phyloP scores from a whole-genome alignment of 2,888 invertebrate genomes.

The Tetranychus piercei region DNA sequence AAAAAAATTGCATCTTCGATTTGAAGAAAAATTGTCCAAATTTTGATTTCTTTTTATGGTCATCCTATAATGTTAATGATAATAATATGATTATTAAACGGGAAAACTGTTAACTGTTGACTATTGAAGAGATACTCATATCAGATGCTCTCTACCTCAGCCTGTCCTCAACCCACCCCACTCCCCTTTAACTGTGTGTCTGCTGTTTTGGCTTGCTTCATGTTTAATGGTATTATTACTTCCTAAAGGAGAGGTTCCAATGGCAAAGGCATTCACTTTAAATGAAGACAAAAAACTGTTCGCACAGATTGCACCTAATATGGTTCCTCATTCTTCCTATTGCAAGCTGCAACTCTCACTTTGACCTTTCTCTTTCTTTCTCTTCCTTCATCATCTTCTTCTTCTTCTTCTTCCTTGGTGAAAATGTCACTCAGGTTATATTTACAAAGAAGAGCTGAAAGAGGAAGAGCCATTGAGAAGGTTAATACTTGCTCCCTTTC shows the following conservation, averaged over 20 bases:
- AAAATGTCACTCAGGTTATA: neutral
- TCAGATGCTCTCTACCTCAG: too few relatives aligned
- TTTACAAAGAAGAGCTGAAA: neutral
- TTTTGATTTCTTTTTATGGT: too few relatives aligned
- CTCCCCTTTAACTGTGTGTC: too few relatives aligned
- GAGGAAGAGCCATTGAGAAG: neutral
- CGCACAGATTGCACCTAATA: conserved; percentile 1
- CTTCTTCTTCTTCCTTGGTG: neutral
- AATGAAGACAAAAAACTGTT: neutral
- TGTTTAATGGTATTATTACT: neutral
- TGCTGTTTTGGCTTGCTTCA: too few relatives aligned
- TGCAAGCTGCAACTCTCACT: neutral
- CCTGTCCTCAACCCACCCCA: too few relatives aligned
- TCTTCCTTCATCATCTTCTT: neutral
- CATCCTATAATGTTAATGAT: too few relatives aligned
- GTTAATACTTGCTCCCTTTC: neutral
- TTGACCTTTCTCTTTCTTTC: neutral
- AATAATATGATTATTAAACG: too few relatives aligned
- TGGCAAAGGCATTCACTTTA: neutral
- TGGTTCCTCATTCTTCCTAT: neutral
- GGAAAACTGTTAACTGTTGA: too few relatives aligned
- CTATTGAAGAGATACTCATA: too few relatives aligned
- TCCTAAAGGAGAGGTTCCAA: neutral
- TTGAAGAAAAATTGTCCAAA: too few relatives aligned
- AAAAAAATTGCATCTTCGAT: too few relatives aligned